Evolutionary conservation across 2,797 vertebrate species (phyloP).

Genomic region (Notoglanidium macrostoma): DNA sequence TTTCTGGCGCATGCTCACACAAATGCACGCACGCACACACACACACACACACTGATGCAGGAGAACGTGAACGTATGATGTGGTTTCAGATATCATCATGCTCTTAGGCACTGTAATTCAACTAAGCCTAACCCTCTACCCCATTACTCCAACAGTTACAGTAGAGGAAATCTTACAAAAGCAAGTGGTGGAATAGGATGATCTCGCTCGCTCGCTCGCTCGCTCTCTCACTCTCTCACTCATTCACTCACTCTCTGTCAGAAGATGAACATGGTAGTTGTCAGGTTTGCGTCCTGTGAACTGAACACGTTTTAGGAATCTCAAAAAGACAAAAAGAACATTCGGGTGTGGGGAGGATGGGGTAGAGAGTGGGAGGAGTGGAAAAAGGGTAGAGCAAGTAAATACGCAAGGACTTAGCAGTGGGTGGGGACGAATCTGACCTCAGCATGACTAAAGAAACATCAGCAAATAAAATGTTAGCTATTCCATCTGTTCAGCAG

Average conservation of each 20-base stretch:
- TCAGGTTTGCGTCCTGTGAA: constrained; percentile 45
- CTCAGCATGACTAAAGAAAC: constrained; percentile 21
- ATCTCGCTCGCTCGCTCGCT: background rate
- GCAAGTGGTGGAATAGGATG: background rate
- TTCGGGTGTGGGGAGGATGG: background rate
- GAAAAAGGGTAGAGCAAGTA: constrained; percentile 51
- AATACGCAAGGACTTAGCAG: constrained; percentile 41
- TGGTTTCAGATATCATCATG: constrained; percentile 10
- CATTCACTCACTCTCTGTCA: background rate
- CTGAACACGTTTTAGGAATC: constrained; percentile 62
- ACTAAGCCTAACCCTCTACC: background rate
- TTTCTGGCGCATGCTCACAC: background rate
- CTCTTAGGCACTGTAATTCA: background rate
- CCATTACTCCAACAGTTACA: background rate
- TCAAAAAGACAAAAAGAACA: constrained; percentile 49
- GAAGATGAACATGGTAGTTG: constrained; percentile 21
- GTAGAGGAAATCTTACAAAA: background rate
- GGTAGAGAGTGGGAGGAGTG: constrained; percentile 35
- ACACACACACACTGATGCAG: background rate
- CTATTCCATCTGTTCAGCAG: constrained; percentile 13
- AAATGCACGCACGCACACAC: background rate
- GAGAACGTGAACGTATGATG: constrained; percentile 2
- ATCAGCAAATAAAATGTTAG: constrained; percentile 16
- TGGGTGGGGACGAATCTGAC: constrained; percentile 37
- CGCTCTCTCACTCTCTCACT: background rate